Base-by-base conservation (phyloP, 2,113 vertebrate genomes). In the Nothocercus julius region DNA sequence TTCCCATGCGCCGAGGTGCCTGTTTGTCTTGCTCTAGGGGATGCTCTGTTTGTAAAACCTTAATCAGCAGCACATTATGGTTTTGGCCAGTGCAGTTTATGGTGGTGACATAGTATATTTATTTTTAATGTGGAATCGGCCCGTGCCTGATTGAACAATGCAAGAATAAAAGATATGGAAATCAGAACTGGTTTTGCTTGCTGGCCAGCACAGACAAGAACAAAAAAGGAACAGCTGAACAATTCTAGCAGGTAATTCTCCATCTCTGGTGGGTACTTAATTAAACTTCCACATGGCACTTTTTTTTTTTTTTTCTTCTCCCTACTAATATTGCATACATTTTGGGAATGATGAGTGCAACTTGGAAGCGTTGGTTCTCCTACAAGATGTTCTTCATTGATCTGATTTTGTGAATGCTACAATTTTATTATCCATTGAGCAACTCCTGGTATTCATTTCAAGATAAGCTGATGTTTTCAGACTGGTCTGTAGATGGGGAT, bases 131-230 rank as follows among this genome's bases (percentile, higher is more conserved):
- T 84, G 67, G 49, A 95, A 78, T 86, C 0, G 16, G 88, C 88
- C 77, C 0, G 3, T 93, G 90, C 74, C 74, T 86, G 77, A 89
- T 76, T 59, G 92, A 90, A 94, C 62, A 84, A 87, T 69, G 64
- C 64, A 89, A 70, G 83, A 94, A 92, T 87, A 93, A 90, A 89
- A 92, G 66, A 88, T 72, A 90, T 54, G 66, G 92, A 95, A 94
- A 95, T 93, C n/a, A 94, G 86, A 96, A 96, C 88, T 96, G 81
- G 94, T 96, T 97, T 95, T 63, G 54, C 94, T 92, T 95, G 90
- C 94, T 93, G 77, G 80, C 80, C 85, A 90, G 64, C 61, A 49
- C 7, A 87, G 90, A 58, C 25, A 94, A 90, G 58, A 90, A 90
- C 58, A 61, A 92, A 42, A 59, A 75, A 13, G 42, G 89, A 90